Percentiles rank a stretch among this genome's conserved stretches.
phyloP scores from a whole-genome alignment of 2,888 invertebrate genomes.

The Coenonympha arcania region DNA sequence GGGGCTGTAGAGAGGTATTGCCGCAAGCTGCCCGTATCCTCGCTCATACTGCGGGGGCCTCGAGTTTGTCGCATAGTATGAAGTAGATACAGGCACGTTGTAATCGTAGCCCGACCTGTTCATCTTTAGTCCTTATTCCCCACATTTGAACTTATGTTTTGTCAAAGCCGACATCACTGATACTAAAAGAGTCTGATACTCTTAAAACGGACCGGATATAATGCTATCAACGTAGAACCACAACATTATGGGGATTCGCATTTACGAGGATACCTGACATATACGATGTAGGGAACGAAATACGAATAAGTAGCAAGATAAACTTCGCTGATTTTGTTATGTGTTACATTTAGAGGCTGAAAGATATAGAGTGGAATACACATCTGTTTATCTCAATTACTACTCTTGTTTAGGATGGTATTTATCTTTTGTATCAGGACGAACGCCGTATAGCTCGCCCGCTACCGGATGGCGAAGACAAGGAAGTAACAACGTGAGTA shows the following conservation, averaged over 20 bases:
- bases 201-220: constrained; percentile 29
- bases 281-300: constrained; percentile 23
- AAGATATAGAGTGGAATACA: constrained; percentile 60
- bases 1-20: constrained; percentile 61
- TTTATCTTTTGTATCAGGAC: constrained; percentile 67
- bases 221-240: constrained; percentile 40
- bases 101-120: constrained; percentile 72
- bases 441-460: constrained; percentile 39
- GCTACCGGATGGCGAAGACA: constrained; percentile 50
- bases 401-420: constrained; percentile 57
- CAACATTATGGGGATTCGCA: constrained; percentile 1
- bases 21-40: constrained; percentile 60
- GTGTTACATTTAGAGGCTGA: constrained; percentile 49
- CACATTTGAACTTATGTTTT: constrained; percentile 65
- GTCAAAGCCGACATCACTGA: constrained; percentile 21
- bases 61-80: constrained; percentile 63
- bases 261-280: neutral
- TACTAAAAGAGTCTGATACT: constrained; percentile 13
- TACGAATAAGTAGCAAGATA: constrained; percentile 41
- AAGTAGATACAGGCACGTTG: constrained; percentile 65
- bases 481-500: constrained; percentile 59
- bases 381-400: constrained; percentile 68
- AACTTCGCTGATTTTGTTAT: constrained; percentile 59
- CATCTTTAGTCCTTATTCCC: constrained; percentile 66
- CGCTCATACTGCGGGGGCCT: constrained; percentile 68